Evolutionary conservation across 2,888 invertebrate genomes (phyloP).

Genomic region (Itoplectis maculator): DNA sequence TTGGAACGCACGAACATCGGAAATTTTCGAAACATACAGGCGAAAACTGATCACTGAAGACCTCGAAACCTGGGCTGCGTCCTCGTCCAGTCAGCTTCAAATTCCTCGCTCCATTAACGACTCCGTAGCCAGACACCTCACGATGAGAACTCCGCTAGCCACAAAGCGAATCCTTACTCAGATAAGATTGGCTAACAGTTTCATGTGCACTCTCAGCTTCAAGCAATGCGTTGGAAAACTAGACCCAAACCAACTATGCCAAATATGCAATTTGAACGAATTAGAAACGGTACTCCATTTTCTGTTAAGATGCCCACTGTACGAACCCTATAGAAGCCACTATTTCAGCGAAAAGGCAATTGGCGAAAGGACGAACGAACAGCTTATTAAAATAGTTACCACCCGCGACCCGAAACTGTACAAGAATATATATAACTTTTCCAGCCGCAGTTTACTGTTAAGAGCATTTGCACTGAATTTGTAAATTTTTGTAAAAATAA

Average conservation of each 20-base stretch:
- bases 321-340: conserved; percentile 23
- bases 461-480: too few relatives aligned
- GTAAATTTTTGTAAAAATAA: too few relatives aligned
- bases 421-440: too few relatives aligned
- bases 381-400: background rate
- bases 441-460: too few relatives aligned
- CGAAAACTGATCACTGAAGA: conserved; percentile 12
- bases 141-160: conserved; percentile 7
- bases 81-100: background rate
- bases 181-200: conserved; percentile 19
- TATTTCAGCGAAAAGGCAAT: background rate
- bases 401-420: background rate
- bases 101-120: background rate
- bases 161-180: conserved; percentile 24
- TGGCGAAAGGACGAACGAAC: background rate
- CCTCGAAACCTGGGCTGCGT: conserved; percentile 15
- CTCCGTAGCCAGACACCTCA: conserved; percentile 19
- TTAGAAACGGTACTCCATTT: conserved; percentile 24
- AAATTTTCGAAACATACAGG: conserved; percentile 11
- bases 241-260: conserved; percentile 29
- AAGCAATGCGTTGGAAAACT: conserved; percentile 26
- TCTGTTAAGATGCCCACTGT: conserved; percentile 11
- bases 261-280: conserved; percentile 15
- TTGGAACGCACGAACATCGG: background rate
- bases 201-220: background rate